Evolutionary conservation across 1,140 invertebrate species (phyloP).

Genomic region (Psilanteris sp.): DNA sequence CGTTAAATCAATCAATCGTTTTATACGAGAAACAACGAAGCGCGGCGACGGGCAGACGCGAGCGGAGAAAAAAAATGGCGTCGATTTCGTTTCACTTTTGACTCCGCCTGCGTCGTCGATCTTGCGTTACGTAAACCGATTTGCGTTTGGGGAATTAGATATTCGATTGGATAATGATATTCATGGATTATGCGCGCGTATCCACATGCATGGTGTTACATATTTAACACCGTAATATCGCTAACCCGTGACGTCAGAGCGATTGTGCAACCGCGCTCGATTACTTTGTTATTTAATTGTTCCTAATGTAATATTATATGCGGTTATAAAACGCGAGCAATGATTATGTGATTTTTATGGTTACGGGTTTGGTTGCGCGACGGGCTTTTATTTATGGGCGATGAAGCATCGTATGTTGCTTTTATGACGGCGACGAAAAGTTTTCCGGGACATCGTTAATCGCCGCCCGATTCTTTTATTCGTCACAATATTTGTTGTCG

Average conservation of each 20-base stretch:
- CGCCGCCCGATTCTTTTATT: no score
- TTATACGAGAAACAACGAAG: background rate
- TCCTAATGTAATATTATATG: constrained; percentile 30
- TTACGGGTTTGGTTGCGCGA: constrained; percentile 9
- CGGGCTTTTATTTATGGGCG: constrained; percentile 1
- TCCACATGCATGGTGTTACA: constrained; percentile 16
- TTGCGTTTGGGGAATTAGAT: constrained; percentile 11
- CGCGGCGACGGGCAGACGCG: background rate
- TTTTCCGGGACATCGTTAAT: background rate
- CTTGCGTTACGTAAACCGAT: constrained; percentile 1
- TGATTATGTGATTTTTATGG: constrained; percentile 38
- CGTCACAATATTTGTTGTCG: no score
- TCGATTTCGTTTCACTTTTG: constrained; percentile 7
- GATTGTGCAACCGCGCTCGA: constrained; percentile 23
- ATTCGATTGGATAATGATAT: constrained; percentile 13
- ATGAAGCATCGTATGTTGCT: background rate
- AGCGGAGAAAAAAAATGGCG: constrained; percentile 5
- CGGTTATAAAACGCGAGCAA: constrained; percentile 28
- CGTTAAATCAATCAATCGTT: constrained; percentile 6
- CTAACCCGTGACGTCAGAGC: constrained; percentile 27
- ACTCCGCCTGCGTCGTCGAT: constrained; percentile 3
- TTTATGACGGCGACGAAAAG: background rate
- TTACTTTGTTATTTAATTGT: constrained; percentile 55
- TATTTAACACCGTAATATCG: constrained; percentile 40
- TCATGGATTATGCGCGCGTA: background rate